Evolutionary conservation across 2,113 vertebrate genomes (phyloP).

Genomic region (Argyrosomus japonicus): DNA sequence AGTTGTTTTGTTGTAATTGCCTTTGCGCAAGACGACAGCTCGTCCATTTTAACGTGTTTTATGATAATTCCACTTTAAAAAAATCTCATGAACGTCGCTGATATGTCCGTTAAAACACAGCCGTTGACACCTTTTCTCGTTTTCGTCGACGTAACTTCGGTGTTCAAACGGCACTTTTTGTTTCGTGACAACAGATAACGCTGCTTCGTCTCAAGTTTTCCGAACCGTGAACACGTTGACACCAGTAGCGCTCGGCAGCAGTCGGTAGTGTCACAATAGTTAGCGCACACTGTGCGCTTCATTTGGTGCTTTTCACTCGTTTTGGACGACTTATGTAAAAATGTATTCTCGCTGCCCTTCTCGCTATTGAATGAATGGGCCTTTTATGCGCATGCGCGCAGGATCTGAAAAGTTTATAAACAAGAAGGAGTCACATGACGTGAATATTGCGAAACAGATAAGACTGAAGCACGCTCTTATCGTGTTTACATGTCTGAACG

Average conservation of each 20-base stretch:
- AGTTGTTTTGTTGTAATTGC: conserved; percentile 63
- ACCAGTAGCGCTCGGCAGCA: neutral
- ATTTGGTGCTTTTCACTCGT: neutral
- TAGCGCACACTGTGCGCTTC: neutral
- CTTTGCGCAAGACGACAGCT: conserved; percentile 55
- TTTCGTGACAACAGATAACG: conserved; percentile 30
- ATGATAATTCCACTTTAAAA: no score
- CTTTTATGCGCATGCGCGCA: conserved; percentile 88
- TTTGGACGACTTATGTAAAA: neutral
- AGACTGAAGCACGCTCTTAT: neutral
- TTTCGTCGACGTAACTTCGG: conserved; percentile 46
- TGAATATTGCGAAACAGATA: conserved; percentile 55
- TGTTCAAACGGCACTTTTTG: conserved; percentile 23
- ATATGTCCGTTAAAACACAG: no score
- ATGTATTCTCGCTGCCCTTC: conserved; percentile 35
- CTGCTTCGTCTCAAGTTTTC: conserved; percentile 11
- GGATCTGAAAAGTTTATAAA: conserved; percentile 87
- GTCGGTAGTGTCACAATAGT: fast-evolving
- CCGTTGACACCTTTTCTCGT: fast-evolving
- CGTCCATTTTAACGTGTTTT: neutral
- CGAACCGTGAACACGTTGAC: neutral
- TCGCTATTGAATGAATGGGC: conserved; percentile 94
- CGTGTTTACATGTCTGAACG: neutral
- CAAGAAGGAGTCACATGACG: conserved; percentile 89
- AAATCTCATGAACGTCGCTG: fast-evolving